Evolutionary conservation across 1,140 invertebrate genomes (phyloP).

Genomic region (Monochamus saltuarius): DNA sequence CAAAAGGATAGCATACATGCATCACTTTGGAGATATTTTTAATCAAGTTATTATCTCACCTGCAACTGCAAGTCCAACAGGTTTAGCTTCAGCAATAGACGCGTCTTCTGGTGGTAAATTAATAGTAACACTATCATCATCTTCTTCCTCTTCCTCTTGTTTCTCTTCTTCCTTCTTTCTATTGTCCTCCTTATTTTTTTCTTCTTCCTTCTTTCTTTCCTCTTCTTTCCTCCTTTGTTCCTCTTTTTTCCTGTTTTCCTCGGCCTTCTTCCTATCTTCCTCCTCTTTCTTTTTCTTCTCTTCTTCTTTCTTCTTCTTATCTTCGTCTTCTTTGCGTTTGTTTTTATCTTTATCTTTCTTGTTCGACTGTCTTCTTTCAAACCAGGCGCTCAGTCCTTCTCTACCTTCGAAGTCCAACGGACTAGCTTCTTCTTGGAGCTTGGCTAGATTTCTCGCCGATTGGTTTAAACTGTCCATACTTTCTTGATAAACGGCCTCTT

Average conservation of each 20-base stretch:
- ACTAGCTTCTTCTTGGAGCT: constrained; percentile 44
- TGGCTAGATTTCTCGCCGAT: constrained; percentile 53
- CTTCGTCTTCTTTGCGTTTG: constrained; percentile 47
- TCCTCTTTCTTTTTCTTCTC: constrained; percentile 43
- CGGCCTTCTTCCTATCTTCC: constrained; percentile 52
- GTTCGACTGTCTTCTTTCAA: constrained; percentile 25
- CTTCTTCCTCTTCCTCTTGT: constrained; percentile 56
- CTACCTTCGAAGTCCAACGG: constrained; percentile 35
- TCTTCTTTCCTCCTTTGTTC: constrained; percentile 41
- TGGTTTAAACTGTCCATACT: constrained; percentile 53
- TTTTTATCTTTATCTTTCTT: constrained; percentile 35
- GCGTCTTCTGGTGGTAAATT: constrained; percentile 58
- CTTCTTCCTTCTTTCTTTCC: constrained; percentile 43
- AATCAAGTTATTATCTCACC: constrained; percentile 39
- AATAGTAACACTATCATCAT: constrained; percentile 53
- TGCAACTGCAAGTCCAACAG: constrained; percentile 61
- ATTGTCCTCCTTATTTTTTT: constrained; percentile 44
- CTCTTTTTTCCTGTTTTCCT: constrained; percentile 49
- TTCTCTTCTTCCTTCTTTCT: constrained; percentile 48
- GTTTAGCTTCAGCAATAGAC: constrained; percentile 70
- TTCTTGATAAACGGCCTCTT: constrained; percentile 53
- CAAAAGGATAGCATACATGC: no score
- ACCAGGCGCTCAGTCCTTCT: constrained; percentile 45
- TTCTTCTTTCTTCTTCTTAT: constrained; percentile 48
- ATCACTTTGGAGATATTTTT: not conserved